Evolutionary conservation across 2,797 vertebrate species (phyloP).

Genomic region (Merluccius polli): DNA sequence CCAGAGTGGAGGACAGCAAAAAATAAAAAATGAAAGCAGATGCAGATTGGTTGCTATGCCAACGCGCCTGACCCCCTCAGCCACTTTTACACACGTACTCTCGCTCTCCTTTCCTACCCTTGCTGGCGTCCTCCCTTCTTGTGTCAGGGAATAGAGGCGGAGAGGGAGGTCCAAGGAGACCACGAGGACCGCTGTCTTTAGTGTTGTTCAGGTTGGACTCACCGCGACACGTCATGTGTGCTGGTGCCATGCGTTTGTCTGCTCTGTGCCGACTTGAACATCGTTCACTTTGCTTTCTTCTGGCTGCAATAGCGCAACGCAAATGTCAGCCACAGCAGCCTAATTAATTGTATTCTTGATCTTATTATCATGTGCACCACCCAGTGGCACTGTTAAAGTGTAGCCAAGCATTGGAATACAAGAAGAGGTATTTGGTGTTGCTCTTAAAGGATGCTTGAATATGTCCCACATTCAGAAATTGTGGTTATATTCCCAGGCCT

Average conservation of each 20-base stretch:
- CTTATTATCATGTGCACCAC: background rate
- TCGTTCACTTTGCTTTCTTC: background rate
- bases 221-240: background rate
- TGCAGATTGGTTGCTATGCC: conserved; percentile 51
- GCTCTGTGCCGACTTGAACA: background rate
- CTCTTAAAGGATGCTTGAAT: background rate
- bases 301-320: background rate
- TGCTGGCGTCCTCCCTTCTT: conserved; percentile 3
- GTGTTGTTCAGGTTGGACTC: background rate
- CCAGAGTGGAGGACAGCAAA: background rate
- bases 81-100: conserved; percentile 16
- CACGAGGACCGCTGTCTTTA: background rate
- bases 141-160: conserved; percentile 12
- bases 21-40: conserved; percentile 21
- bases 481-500: background rate
- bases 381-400: background rate
- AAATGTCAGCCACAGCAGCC: background rate
- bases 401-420: background rate
- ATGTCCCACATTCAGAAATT: background rate
- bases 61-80: conserved; percentile 47
- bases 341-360: background rate
- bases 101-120: background rate
- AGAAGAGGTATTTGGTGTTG: background rate
- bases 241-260: background rate
- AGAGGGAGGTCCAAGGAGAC: background rate